Base-by-base conservation (phyloP, 1,140 invertebrate genomes). In the Fopius arisanus region DNA sequence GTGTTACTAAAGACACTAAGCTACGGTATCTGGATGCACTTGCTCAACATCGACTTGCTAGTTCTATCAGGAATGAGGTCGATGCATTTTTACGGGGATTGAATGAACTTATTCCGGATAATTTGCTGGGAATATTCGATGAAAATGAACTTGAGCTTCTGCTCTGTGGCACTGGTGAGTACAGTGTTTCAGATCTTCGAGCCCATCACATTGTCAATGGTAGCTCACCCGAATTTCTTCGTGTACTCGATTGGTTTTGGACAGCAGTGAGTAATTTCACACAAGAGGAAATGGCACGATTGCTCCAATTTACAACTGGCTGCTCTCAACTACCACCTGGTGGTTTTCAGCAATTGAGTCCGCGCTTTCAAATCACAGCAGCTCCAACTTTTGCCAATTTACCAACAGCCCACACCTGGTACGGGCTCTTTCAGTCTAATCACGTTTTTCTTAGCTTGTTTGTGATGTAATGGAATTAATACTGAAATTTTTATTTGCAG, bases 81-180 rank as follows among this genome's bases (percentile, higher is more conserved):
- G 96, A 96, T 81, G 91, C 93, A 73, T 98, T 98, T 88, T 90
- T 97, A 14, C 93, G 94, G 80, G 97, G 96, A 2, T 91, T 98
- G 16, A 95, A 96, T 85, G 93, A 96, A 83, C 91, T 98, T 26
- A 96, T 97, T 78, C 96, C 96, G 1, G 96, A 97, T 86, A 96
- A 97, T 88, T 89, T 98, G 76, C 89, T 98, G 66, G 95, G 95
- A 82, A 97, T 97, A 84, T 98, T 98, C 88, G 96, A 98, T 88
- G 97, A 98, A 88, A 97, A 97, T 88, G 96, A 98, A 89, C 89
- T 98, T 16, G 96, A 98, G 95, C 86, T 97, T 73, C 86, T 98
- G 21, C 91, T 97, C 81, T 97, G 96, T 87, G 96, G 96, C 72
- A 96, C 95, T 69, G 96, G 95, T n/a, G 95, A 97, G 81, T 96